Conservation (phyloP, 2,113 vertebrate species). For the Brienomyrus brachyistius region DNA sequence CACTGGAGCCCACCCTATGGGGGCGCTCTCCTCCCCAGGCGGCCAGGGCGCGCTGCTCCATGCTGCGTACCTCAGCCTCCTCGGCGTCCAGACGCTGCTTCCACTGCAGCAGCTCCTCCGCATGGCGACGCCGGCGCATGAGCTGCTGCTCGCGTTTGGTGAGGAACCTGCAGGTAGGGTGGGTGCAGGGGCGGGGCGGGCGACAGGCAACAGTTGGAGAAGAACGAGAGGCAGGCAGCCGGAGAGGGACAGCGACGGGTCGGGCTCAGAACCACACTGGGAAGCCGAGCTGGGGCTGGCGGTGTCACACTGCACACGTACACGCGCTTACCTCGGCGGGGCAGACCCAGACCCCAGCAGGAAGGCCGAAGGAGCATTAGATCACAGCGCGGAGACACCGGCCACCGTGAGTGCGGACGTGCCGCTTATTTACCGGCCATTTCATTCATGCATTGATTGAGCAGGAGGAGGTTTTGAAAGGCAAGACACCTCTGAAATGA, state of each 20-base stretch:
- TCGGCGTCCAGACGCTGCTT: slow-evolving; percentile 82
- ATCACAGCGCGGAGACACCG: slow-evolving; percentile 8
- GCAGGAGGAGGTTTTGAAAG: slow-evolving; percentile 25
- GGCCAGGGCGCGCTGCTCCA: slow-evolving; percentile 85
- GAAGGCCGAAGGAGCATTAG: neutral
- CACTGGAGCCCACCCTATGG: slow-evolving; percentile 25
- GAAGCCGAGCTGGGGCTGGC: slow-evolving; percentile 18
- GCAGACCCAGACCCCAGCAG: neutral
- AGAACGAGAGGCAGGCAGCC: neutral
- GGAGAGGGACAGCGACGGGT: neutral
- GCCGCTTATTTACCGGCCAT: neutral
- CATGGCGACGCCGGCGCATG: slow-evolving; percentile 83
- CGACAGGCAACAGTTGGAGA: neutral
- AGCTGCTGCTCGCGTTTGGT: slow-evolving; percentile 92
- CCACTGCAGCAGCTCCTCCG: slow-evolving; percentile 86
- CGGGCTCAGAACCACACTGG: slow-evolving; percentile 19
- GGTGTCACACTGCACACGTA: slow-evolving; percentile 22
- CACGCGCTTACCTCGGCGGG: slow-evolving; percentile 18
- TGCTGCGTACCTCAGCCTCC: slow-evolving; percentile 77
- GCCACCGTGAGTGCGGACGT: neutral
- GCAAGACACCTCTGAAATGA: slow-evolving; percentile 19
- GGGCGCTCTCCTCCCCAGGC: slow-evolving; percentile 72
- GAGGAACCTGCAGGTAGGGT: slow-evolving; percentile 69
- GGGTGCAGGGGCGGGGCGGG: slow-evolving; percentile 1
- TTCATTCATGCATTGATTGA: slow-evolving; percentile 44